Evolutionary conservation across 2,113 vertebrate species (phyloP).

Genomic region (Abramis brama): DNA sequence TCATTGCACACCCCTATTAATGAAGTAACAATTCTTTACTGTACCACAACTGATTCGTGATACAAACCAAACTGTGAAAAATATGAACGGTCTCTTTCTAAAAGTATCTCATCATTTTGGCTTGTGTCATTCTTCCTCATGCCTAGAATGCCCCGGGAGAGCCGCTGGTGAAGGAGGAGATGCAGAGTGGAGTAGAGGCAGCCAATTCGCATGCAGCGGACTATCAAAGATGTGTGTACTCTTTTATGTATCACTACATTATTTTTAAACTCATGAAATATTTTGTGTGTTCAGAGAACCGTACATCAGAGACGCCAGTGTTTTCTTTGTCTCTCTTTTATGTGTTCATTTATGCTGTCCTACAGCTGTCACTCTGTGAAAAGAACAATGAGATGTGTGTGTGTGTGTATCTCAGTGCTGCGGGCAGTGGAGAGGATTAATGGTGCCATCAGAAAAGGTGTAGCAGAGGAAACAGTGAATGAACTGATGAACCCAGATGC

Average conservation of each 20-base stretch:
- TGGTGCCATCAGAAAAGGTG: slow-evolving; percentile 80
- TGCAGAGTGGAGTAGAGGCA: slow-evolving; percentile 86
- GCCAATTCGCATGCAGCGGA: slow-evolving; percentile 83
- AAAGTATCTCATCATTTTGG: not conserved
- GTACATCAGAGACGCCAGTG: not conserved
- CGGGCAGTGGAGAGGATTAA: slow-evolving; percentile 88
- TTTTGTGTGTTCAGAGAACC: not conserved
- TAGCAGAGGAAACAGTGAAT: slow-evolving; percentile 84
- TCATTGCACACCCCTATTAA: not conserved
- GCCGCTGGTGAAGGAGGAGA: slow-evolving; percentile 87
- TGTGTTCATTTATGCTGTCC: not conserved
- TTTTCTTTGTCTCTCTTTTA: not conserved
- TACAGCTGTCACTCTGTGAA: not conserved
- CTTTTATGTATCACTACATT: not conserved
- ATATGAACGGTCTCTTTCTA: not conserved
- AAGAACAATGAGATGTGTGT: not conserved
- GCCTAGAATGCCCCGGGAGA: slow-evolving; percentile 77
- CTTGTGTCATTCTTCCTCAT: not conserved
- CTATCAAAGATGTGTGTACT: slow-evolving; percentile 83
- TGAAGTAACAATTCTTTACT: not conserved
- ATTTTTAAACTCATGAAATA: not conserved
- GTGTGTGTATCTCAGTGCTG: slow-evolving; percentile 75
- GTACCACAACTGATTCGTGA: not conserved
- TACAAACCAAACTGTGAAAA: too few relatives aligned
- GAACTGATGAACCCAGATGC: slow-evolving; percentile 93